These are phyloP conservation scores for Pteronotus mesoamericanus DNA, from an alignment of 2,797 vertebrate species.

Conservation along the genomic window DNA sequence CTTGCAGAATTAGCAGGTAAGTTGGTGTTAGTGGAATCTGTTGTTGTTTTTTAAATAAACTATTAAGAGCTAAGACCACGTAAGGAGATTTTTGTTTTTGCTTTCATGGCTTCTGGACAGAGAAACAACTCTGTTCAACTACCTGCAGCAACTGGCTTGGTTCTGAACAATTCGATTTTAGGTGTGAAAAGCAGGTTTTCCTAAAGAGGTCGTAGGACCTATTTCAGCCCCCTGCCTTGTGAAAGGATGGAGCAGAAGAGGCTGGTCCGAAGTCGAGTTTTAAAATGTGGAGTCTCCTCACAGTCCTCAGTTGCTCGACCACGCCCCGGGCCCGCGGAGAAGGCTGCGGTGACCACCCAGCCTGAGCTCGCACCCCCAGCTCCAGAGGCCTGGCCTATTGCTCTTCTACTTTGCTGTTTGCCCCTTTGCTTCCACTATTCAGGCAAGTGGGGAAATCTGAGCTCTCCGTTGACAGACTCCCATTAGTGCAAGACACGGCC, in stretches of 20 bases:
- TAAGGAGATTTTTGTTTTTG: not conserved
- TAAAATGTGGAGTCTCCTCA: not conserved
- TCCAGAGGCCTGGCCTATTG: not conserved
- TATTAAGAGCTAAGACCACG: not conserved
- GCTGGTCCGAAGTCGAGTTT: not conserved
- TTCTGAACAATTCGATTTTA: not conserved
- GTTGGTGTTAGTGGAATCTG: not conserved
- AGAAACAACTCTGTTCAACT: not conserved
- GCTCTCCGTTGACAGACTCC: conserved; percentile 75
- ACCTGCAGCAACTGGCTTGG: not conserved
- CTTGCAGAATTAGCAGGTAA: not conserved
- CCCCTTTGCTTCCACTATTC: conserved; percentile 41
- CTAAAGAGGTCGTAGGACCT: not conserved
- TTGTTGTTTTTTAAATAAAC: not conserved
- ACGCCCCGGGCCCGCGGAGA: not conserved
- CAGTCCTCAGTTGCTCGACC: not conserved
- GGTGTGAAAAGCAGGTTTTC: not conserved
- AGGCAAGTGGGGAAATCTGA: conserved; percentile 75
- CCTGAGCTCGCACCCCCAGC: not conserved
- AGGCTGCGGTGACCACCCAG: not conserved
- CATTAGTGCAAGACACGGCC: conserved; percentile 65
- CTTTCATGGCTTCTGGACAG: not conserved
- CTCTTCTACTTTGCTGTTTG: not conserved
- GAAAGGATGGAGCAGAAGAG: not conserved
- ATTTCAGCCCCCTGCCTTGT: not conserved